Conservation (phyloP, 2,797 vertebrate genomes). For the Myotis daubentonii region DNA sequence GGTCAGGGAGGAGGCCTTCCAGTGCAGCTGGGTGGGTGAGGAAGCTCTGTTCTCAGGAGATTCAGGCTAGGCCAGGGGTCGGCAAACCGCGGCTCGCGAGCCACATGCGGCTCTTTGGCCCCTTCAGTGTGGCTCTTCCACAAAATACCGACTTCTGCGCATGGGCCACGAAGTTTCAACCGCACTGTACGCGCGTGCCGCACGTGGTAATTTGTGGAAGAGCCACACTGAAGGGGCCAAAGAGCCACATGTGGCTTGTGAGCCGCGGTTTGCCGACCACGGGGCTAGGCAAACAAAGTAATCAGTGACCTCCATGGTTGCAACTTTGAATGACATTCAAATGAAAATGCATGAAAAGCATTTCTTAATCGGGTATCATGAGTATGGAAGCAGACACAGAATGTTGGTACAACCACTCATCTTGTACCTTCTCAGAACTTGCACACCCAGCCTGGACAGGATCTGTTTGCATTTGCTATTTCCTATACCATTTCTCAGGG, state of each 20-base stretch:
- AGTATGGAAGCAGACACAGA: not conserved
- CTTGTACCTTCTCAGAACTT: not conserved
- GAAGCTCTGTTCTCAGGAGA: not conserved
- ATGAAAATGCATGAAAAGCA: not conserved
- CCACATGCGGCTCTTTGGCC: too few relatives aligned
- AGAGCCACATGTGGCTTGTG: too few relatives aligned
- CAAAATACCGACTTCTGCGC: too few relatives aligned
- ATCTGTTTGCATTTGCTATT: not conserved
- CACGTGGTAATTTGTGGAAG: too few relatives aligned
- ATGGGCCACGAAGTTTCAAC: too few relatives aligned
- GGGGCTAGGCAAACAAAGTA: not conserved
- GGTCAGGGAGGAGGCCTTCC: not conserved
- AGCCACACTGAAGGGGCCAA: too few relatives aligned
- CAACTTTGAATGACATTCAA: not conserved
- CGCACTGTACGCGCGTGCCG: too few relatives aligned
- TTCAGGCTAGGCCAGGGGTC: not conserved
- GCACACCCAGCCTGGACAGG: not conserved
- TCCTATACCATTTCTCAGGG: not conserved
- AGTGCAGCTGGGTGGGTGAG: not conserved
- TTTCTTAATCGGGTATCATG: not conserved
- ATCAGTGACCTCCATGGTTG: not conserved
- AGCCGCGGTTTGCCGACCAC: too few relatives aligned
- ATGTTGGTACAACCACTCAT: accelerated
- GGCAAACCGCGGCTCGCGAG: too few relatives aligned
- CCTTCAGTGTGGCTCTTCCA: too few relatives aligned